These are phyloP conservation scores for Poeciliopsis presidionis DNA, from an alignment of 2,797 vertebrate genomes.

Conservation along the genomic window DNA sequence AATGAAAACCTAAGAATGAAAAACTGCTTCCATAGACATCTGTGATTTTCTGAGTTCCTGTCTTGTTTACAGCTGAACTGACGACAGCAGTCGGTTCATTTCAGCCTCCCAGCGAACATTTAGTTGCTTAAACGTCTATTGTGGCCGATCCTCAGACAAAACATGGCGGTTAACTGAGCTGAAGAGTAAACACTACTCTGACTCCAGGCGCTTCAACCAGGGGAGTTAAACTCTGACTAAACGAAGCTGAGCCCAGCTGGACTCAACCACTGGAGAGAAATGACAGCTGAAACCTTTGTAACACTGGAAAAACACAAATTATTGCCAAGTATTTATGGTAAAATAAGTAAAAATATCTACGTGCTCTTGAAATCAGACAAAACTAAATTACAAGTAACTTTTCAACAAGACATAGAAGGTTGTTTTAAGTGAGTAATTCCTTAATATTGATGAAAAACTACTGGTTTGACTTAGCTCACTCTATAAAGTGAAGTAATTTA, in stretches of 20 bases:
- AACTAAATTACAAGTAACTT: too few relatives aligned
- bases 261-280: conserved; percentile 68
- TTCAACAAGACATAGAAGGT: too few relatives aligned
- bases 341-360: too few relatives aligned
- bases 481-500: too few relatives aligned
- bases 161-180: conserved; percentile 68
- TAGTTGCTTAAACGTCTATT: conserved; percentile 52
- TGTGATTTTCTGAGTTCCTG: not conserved
- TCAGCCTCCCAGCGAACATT: conserved; percentile 52
- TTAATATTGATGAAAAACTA: too few relatives aligned
- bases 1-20: not conserved
- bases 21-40: not conserved
- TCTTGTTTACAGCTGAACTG: not conserved
- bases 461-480: too few relatives aligned
- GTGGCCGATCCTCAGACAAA: conserved; percentile 45
- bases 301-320: conserved; percentile 24
- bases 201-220: conserved; percentile 40
- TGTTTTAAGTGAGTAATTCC: too few relatives aligned
- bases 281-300: conserved; percentile 76
- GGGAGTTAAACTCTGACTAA: conserved; percentile 69
- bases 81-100: conserved; percentile 16
- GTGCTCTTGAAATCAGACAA: too few relatives aligned
- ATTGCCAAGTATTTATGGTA: too few relatives aligned
- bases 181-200: conserved; percentile 72
- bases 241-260: conserved; percentile 74